A percentile compares a stretch with the other conserved stretches of the same genome.
Evolutionary conservation across 2,113 vertebrate genomes (phyloP).

Genomic region (Phaethon lepturus): DNA sequence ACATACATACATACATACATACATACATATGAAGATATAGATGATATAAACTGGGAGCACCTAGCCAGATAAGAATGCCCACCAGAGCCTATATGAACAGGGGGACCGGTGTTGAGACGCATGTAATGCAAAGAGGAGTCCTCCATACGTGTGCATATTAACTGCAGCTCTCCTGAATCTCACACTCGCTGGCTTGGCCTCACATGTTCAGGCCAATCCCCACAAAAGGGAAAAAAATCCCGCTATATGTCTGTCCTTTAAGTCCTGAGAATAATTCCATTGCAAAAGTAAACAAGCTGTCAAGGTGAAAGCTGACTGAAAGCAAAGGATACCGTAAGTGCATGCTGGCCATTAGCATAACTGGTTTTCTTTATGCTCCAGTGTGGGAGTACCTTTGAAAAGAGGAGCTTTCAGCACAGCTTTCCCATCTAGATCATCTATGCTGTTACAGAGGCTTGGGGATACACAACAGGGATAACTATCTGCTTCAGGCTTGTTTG

Average conservation of each 20-base stretch:
- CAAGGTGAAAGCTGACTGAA: background rate
- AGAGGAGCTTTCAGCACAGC: background rate
- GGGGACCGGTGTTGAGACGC: background rate
- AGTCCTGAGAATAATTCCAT: background rate
- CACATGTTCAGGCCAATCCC: background rate
- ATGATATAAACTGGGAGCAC: background rate
- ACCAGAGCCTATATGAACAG: background rate
- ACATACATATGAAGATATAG: no score
- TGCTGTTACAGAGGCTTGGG: background rate
- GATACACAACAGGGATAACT: conserved; percentile 20
- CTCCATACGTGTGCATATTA: background rate
- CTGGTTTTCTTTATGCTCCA: background rate
- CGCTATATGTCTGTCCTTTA: background rate
- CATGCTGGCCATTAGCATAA: background rate
- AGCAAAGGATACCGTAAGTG: background rate
- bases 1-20: background rate
- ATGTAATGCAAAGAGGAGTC: background rate
- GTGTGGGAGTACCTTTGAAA: background rate
- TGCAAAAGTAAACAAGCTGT: background rate
- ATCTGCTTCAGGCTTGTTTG: conserved; percentile 20
- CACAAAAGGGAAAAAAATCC: background rate
- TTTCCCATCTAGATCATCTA: background rate
- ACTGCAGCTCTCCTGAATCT: background rate
- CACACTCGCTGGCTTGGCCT: background rate
- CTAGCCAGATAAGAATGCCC: background rate